phyloP scores from a whole-genome alignment of 2,113 vertebrate species.

The Rhinogobius similis region DNA sequence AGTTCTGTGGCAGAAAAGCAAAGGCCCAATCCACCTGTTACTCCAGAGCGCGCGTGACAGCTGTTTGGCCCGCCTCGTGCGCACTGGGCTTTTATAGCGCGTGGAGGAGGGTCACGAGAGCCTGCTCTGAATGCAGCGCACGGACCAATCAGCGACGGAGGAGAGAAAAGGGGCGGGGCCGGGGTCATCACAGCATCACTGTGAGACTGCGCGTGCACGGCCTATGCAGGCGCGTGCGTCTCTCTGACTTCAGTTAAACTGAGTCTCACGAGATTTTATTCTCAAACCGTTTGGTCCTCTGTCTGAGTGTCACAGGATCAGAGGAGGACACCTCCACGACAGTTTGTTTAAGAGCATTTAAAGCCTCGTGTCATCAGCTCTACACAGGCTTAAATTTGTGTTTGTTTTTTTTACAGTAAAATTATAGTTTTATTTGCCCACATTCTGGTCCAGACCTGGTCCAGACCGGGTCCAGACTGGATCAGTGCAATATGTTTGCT shows the following conservation, averaged over 20 bases:
- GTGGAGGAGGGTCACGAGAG: slow-evolving; percentile 73
- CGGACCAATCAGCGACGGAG: slow-evolving; percentile 80
- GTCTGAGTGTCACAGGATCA: no score
- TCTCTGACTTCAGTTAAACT: not conserved
- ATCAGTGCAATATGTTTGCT: slow-evolving; percentile 46
- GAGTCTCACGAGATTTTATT: not conserved
- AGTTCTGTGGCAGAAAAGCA: slow-evolving; percentile 29
- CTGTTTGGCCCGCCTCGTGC: slow-evolving; percentile 74
- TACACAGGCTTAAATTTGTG: no score
- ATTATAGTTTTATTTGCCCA: not conserved
- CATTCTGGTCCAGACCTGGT: not conserved
- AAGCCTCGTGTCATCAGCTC: no score
- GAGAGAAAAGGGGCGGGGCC: not conserved
- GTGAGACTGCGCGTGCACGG: slow-evolving; percentile 72
- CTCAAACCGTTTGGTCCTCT: no score
- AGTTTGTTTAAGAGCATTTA: no score
- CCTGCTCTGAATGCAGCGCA: slow-evolving; percentile 71
- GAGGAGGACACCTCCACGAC: not conserved
- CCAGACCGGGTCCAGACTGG: not conserved
- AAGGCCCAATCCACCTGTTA: slow-evolving; percentile 70
- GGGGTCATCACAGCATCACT: slow-evolving; percentile 76
- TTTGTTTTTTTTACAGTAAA: not conserved
- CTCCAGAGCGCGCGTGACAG: slow-evolving; percentile 66
- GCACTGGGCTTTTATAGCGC: slow-evolving; percentile 81
- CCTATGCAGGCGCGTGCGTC: slow-evolving; percentile 6